phyloP scores from a whole-genome alignment of 2,797 vertebrate genomes.

The Gallinago stenura region DNA sequence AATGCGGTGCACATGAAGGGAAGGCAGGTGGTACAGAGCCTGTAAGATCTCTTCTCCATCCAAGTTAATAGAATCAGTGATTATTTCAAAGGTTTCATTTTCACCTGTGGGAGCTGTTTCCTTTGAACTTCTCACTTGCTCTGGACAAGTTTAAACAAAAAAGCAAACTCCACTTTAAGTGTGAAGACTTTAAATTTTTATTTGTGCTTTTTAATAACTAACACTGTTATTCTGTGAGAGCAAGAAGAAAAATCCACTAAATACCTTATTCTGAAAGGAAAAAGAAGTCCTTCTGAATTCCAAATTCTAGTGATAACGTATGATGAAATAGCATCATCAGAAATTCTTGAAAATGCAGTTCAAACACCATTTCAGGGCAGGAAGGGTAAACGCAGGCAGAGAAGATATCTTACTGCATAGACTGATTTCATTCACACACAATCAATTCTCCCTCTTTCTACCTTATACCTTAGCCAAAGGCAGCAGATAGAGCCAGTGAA shows the following conservation, averaged over 20 bases:
- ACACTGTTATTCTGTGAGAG: background rate
- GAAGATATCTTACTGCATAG: background rate
- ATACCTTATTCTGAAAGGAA: background rate
- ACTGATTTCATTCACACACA: background rate
- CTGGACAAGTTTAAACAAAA: background rate
- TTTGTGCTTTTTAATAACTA: background rate
- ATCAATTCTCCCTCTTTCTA: background rate
- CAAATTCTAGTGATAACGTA: background rate
- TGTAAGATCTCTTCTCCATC: background rate
- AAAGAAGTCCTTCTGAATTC: background rate
- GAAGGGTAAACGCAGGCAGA: background rate
- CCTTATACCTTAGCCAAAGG: background rate
- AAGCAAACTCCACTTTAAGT: background rate
- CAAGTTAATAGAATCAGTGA: background rate
- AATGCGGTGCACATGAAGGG: background rate
- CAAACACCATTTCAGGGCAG: background rate
- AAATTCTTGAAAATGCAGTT: background rate
- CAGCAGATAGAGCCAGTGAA: background rate
- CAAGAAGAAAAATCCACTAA: background rate
- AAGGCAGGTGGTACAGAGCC: background rate
- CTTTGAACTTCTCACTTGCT: slow-evolving; percentile 1
- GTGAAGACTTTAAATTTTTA: background rate
- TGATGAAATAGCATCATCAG: background rate
- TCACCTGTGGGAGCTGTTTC: background rate
- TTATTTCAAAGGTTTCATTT: slow-evolving; percentile 48